A percentile compares a stretch with the other conserved stretches of the same genome.
phyloP scores from a whole-genome alignment of 1,140 invertebrate genomes.

The Trinorchestia longiramus region DNA sequence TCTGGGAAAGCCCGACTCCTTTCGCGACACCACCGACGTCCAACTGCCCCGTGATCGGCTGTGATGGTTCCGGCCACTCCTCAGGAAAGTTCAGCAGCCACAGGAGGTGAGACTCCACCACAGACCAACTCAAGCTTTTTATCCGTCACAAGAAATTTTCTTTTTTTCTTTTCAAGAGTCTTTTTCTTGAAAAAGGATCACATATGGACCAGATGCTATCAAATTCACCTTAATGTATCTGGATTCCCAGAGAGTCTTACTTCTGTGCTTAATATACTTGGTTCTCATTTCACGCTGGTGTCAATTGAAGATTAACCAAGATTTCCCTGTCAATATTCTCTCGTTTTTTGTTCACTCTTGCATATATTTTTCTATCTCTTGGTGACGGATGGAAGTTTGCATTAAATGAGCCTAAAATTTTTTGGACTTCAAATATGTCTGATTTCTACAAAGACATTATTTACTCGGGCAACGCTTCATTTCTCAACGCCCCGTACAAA shows the following conservation, averaged over 20 bases:
- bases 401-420: neutral
- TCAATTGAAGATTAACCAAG: neutral
- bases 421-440: neutral
- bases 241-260: neutral
- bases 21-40: slow-evolving; percentile 24
- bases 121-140: neutral
- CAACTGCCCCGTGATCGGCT: slow-evolving; percentile 91
- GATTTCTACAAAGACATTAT: neutral
- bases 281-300: too few species aligned
- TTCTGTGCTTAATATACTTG: neutral
- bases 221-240: neutral
- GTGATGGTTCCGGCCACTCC: slow-evolving; percentile 95
- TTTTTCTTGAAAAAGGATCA: neutral
- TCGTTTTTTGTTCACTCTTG: neutral
- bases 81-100: slow-evolving; percentile 97
- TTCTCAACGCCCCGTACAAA: neutral
- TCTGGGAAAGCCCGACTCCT: slow-evolving; percentile 39
- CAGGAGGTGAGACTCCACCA: slow-evolving; percentile 67
- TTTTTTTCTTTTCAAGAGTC: neutral
- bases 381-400: neutral
- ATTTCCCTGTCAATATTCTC: neutral
- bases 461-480: neutral
- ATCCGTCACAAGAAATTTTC: neutral
- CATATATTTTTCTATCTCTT: neutral
- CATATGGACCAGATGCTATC: neutral